Evolutionary conservation across 2,113 vertebrate species (phyloP), one percentile per base, ranked within the genome.

Genomic region (Onychostruthus taczanowskii): DNA sequence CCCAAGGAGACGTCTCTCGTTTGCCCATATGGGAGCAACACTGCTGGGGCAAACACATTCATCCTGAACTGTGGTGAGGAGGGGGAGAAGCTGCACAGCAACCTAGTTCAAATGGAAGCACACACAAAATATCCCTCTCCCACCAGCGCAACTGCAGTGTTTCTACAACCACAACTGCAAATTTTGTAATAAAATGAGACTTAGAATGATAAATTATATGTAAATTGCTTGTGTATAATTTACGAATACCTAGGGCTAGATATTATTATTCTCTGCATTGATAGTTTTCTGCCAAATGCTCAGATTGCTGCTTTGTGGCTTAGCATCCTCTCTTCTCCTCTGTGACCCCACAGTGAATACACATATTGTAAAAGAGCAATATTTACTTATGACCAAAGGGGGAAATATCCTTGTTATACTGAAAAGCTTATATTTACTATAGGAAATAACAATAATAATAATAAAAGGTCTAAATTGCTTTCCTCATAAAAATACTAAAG

Each of bases 141-240:
- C 31, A 72, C 55, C 76, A 80, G 69, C 0, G 0, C 59, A 77
- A 44, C 55, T 1, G 1, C 0, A 0, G 16, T 31, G 16, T 58
- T 95, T 70, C 63, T 64, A 19, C 68, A 94, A 73, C 61, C 66
- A 69, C 59, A 52, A 76, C 66, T 53, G 58, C n/a, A 93, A 64
- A 70, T 94, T 96, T 78, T 73, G 41, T 77, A 94, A 92, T 84
- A 68, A 92, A 52, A 68, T 26, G 22, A 92, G 79, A 61, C 61
- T 84, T 81, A 81, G 92, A 96, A 86, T 89, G 73, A 84, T 90
- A 90, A 96, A 92, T 93, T 81, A 86, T 86, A 96, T 96, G 94
- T 52, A 96, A 97, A 95, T 86, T 72, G 26, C 90, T 95, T 90
- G 72, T 94, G 64, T 93, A 96, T 93, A 95, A 96, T 96, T 97